Evolutionary conservation across 2,113 vertebrate species (phyloP).

Genomic region (Anhinga rufa): DNA sequence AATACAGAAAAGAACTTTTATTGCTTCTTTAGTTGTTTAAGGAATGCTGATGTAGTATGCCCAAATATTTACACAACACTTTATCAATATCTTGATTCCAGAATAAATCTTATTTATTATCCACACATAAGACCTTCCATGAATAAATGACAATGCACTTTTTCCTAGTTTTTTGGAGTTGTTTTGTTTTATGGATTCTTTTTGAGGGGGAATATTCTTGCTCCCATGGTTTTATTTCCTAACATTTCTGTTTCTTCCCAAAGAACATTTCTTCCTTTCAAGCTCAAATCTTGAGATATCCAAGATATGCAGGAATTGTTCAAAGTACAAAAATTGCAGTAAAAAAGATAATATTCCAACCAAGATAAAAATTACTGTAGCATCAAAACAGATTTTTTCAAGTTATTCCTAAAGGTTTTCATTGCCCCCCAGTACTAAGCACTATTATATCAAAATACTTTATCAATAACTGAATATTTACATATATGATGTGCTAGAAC

Average conservation of each 20-base stretch:
- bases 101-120: not conserved
- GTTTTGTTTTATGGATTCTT: not conserved
- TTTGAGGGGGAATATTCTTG: not conserved
- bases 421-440: not conserved
- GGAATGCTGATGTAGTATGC: fast-evolving
- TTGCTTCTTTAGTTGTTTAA: not conserved
- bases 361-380: not conserved
- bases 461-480: not conserved
- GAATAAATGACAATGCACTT: not conserved
- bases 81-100: not conserved
- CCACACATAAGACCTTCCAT: not conserved
- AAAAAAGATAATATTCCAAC: not conserved
- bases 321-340: not conserved
- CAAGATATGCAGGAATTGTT: not conserved
- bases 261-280: not conserved
- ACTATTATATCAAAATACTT: not conserved
- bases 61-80: not conserved
- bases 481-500: not conserved
- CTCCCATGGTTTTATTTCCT: not conserved
- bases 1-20: not conserved
- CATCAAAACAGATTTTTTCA: not conserved
- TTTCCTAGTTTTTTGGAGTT: not conserved
- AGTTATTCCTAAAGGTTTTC: not conserved
- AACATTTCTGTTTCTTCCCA: not conserved
- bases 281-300: not conserved